Conservation (phyloP, 2,888 invertebrate species). For the Sisyra nigra region DNA sequence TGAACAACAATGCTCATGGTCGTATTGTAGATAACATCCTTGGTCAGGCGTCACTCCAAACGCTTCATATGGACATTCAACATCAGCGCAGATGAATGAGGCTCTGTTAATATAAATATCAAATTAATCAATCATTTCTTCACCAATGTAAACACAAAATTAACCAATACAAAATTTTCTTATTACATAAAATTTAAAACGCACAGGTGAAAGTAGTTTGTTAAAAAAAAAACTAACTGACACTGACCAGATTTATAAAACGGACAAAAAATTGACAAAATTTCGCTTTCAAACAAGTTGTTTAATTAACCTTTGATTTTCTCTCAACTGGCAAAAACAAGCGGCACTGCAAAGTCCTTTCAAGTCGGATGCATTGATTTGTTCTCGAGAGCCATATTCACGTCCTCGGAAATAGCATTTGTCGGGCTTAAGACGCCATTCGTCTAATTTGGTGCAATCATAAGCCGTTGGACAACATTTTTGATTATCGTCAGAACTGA, state of each 20-base stretch:
- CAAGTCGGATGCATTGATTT: background rate
- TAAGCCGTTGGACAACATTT: background rate
- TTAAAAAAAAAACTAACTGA: no score
- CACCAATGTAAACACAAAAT: background rate
- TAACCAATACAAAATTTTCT: no score
- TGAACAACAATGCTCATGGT: background rate
- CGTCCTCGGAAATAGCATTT: background rate
- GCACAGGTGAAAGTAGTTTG: no score
- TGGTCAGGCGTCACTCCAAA: background rate
- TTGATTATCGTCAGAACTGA: background rate
- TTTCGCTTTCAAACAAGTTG: background rate
- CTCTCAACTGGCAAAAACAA: background rate
- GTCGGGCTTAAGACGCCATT: background rate
- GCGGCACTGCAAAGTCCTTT: background rate
- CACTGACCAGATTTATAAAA: background rate
- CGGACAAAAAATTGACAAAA: background rate
- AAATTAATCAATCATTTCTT: background rate
- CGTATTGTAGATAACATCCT: background rate
- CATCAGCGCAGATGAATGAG: background rate
- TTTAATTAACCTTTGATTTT: background rate
- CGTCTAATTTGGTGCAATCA: background rate
- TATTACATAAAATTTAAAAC: no score
- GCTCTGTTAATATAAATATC: background rate
- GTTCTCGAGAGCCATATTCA: background rate
- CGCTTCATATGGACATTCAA: background rate